These are phyloP conservation scores for Ceratitis capitata DNA, from an alignment of 1,140 invertebrate genomes.

Conservation along the genomic window DNA sequence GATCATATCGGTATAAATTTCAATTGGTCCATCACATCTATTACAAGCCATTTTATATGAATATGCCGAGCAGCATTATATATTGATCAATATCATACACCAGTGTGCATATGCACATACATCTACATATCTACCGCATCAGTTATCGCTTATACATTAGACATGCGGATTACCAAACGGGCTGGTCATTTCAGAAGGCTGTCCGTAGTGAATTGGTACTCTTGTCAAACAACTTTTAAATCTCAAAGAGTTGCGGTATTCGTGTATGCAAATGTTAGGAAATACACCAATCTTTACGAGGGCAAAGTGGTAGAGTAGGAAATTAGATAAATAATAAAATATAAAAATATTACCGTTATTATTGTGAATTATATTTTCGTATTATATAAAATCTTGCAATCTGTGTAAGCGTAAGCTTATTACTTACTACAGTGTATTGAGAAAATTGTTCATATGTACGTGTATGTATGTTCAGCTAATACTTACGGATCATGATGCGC, in stretches of 20 bases:
- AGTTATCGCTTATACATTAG: not conserved
- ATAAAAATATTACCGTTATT: no score
- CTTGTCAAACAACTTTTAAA: not conserved
- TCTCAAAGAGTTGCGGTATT: not conserved
- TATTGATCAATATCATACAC: not conserved
- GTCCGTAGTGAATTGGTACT: not conserved
- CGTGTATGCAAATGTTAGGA: not conserved
- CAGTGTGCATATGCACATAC: no score
- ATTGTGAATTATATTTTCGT: no score
- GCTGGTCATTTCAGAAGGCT: not conserved
- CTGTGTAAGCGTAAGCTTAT: no score
- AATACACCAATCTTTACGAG: not conserved
- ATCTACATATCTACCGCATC: not conserved
- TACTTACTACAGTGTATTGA: not conserved
- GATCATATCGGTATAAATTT: no score
- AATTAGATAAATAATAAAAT: not conserved
- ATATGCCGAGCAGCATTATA: not conserved
- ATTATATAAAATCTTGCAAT: no score
- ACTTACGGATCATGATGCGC: constrained; percentile 55
- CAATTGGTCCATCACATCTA: no score
- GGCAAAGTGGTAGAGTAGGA: no score
- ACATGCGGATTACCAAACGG: not conserved
- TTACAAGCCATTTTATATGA: no score
- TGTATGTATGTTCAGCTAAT: not conserved
- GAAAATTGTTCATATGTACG: not conserved